Evolutionary conservation across 2,888 invertebrate species (phyloP).

Genomic region (Charanyca ferruginea): DNA sequence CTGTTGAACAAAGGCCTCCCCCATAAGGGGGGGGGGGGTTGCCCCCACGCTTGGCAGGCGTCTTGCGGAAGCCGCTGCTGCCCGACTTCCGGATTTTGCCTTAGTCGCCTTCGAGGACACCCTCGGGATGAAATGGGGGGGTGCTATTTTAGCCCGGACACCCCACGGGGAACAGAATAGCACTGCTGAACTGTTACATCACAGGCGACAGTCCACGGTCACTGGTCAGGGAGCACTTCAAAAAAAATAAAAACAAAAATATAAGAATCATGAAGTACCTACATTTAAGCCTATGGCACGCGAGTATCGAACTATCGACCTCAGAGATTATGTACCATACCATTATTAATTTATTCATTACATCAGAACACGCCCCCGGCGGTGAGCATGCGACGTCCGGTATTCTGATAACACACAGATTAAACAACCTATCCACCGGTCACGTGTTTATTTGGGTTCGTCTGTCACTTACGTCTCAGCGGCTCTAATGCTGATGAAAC

Average conservation of each 20-base stretch:
- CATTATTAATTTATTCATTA: conserved; percentile 38
- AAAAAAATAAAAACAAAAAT: neutral
- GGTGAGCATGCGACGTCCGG: conserved; percentile 14
- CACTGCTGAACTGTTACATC: too few species aligned
- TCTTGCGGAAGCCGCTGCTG: too few species aligned
- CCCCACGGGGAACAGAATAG: too few species aligned
- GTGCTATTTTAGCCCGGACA: too few species aligned
- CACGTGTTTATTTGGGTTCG: conserved; percentile 39
- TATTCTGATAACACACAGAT: conserved; percentile 28
- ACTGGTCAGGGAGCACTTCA: too few species aligned
- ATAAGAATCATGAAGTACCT: neutral
- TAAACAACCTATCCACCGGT: neutral
- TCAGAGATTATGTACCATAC: neutral
- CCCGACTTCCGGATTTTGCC: too few species aligned
- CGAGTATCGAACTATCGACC: conserved; percentile 10
- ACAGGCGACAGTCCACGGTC: too few species aligned
- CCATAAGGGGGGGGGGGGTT: too few species aligned
- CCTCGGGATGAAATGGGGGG: too few species aligned
- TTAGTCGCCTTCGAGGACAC: too few species aligned
- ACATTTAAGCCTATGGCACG: conserved; percentile 6
- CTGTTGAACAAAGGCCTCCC: too few species aligned
- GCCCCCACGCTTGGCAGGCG: too few species aligned
- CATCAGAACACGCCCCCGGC: conserved; percentile 36
- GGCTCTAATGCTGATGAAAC: conserved; percentile 40
- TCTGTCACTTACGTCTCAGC: neutral